A percentile compares a stretch with the other conserved stretches of the same genome.
Conservation (phyloP, 2,888 invertebrate genomes). For the Rhagonycha fulva region DNA sequence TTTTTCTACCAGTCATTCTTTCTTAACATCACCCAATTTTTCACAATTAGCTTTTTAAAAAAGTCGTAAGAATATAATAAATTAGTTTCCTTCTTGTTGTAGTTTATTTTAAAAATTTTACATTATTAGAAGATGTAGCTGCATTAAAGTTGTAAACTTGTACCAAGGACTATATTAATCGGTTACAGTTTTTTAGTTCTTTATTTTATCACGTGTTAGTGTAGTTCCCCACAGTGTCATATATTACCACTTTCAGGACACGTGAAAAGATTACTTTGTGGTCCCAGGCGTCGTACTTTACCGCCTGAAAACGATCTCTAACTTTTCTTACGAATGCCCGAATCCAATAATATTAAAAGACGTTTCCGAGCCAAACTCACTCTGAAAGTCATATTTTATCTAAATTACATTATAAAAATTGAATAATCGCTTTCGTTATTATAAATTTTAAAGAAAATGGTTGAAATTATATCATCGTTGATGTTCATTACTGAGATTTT, state of each 20-base stretch:
- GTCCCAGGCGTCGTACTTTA: slow-evolving; percentile 43
- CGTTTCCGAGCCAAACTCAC: slow-evolving; percentile 9
- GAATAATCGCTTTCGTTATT: not conserved
- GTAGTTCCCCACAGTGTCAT: slow-evolving; percentile 43
- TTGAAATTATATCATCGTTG: not conserved
- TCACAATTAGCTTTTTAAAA: slow-evolving; percentile 2
- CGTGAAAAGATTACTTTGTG: slow-evolving; percentile 44
- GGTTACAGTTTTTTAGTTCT: slow-evolving; percentile 33
- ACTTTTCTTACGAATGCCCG: slow-evolving; percentile 35
- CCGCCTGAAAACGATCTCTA: slow-evolving; percentile 44
- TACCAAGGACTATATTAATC: slow-evolving; percentile 19
- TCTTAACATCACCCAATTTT: slow-evolving; percentile 26
- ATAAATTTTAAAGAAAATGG: not conserved
- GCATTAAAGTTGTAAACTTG: not conserved
- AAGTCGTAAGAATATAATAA: not conserved
- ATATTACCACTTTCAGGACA: slow-evolving; percentile 44
- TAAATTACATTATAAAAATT: not conserved
- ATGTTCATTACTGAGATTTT: not conserved
- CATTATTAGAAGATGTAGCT: not conserved
- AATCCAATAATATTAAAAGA: slow-evolving; percentile 30
- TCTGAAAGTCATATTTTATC: slow-evolving; percentile 13
- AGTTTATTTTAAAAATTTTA: not conserved
- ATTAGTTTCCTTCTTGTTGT: not conserved
- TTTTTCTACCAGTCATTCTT: slow-evolving; percentile 28
- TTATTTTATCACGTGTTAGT: slow-evolving; percentile 36